Percentiles rank a stretch among this genome's conserved stretches.
Evolutionary conservation across 2,888 invertebrate genomes (phyloP).

Genomic region (Busseola fusca): DNA sequence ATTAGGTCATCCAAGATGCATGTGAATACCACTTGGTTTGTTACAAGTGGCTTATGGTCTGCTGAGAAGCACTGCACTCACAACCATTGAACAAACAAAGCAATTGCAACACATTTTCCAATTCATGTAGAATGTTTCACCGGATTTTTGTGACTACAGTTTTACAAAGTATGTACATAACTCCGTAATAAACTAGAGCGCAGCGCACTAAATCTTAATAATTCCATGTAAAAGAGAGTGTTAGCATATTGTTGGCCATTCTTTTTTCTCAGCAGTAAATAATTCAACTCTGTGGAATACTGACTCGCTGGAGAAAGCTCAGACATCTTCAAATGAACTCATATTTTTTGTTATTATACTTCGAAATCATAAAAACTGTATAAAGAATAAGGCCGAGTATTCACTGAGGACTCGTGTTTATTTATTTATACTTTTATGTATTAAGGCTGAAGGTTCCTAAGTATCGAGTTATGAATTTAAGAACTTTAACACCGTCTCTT

Average conservation of each 20-base stretch:
- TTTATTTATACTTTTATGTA: conserved; percentile 51
- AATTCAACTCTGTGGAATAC: conserved; percentile 37
- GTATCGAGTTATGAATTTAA: conserved; percentile 16
- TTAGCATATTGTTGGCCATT: conserved; percentile 43
- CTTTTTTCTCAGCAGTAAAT: conserved; percentile 41
- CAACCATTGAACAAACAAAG: not conserved
- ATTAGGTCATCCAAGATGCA: not conserved
- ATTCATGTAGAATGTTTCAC: conserved; percentile 10
- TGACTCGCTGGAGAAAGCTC: conserved; percentile 32
- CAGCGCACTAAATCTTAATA: conserved; percentile 38
- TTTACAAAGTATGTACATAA: conserved; percentile 33
- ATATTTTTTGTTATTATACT: conserved; percentile 47
- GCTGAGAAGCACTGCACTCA: not conserved
- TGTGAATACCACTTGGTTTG: not conserved
- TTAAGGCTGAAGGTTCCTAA: conserved; percentile 21
- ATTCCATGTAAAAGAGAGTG: conserved; percentile 23
- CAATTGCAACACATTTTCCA: not conserved
- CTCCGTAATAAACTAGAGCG: conserved; percentile 29
- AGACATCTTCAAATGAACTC: conserved; percentile 41
- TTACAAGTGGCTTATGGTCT: not conserved
- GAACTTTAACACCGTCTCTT: not conserved
- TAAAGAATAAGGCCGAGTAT: conserved; percentile 45
- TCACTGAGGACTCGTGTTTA: conserved; percentile 36
- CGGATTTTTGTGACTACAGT: conserved; percentile 6
- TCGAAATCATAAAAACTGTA: conserved; percentile 47